These are phyloP conservation scores for Metacarcinus magister DNA, from an alignment of 2,888 invertebrate genomes.

Conservation along the genomic window DNA sequence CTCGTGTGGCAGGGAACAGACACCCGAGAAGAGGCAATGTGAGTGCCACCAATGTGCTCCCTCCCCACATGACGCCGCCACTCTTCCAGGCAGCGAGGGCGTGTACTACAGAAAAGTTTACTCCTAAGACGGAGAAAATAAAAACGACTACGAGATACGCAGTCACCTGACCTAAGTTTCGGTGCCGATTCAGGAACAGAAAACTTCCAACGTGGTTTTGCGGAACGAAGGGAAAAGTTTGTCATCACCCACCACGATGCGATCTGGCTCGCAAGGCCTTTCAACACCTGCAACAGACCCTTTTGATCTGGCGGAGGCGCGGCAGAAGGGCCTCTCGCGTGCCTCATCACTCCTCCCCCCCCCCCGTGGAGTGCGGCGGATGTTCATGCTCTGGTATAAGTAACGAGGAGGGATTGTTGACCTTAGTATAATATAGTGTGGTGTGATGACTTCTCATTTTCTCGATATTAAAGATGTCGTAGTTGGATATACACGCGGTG, in stretches of 20 bases:
- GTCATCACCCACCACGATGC: background rate
- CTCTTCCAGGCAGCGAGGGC: background rate
- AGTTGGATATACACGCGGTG: conserved; percentile 28
- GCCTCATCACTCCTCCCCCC: background rate
- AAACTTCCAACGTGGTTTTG: background rate
- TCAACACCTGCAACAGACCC: background rate
- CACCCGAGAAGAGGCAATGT: background rate
- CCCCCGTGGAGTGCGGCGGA: background rate
- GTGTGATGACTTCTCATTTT: conserved; percentile 74
- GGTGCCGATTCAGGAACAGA: background rate
- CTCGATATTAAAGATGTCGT: conserved; percentile 71
- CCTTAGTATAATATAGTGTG: conserved; percentile 66
- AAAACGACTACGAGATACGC: background rate
- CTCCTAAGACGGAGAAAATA: background rate
- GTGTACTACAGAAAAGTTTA: background rate
- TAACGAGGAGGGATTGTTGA: conserved; percentile 64
- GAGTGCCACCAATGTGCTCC: background rate
- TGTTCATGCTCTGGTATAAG: background rate
- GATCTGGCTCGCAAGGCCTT: background rate
- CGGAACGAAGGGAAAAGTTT: conserved; percentile 20
- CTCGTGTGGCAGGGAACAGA: conserved; percentile 1
- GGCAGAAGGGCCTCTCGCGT: background rate
- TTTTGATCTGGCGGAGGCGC: background rate
- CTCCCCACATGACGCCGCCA: background rate
- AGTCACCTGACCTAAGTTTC: background rate